Percentiles rank a stretch among this genome's conserved stretches.
phyloP scores from a whole-genome alignment of 2,113 vertebrate species.

The Struthio camelus region DNA sequence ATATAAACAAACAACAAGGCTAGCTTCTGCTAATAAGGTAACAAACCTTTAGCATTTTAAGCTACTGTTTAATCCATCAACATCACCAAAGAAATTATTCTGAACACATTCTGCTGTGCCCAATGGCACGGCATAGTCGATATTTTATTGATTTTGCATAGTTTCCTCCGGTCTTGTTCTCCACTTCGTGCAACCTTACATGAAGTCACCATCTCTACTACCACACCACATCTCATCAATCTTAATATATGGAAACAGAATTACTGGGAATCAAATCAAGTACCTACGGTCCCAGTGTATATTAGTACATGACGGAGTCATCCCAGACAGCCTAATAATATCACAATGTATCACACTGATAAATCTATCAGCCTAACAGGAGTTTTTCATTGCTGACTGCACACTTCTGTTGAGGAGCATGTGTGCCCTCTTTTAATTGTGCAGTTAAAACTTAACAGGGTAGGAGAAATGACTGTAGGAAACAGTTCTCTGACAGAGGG shows the following conservation, averaged over 20 bases:
- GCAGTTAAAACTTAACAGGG: not conserved
- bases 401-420: rapidly evolving
- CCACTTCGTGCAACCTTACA: not conserved
- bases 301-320: not conserved
- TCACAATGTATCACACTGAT: rapidly evolving
- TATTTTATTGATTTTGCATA: not conserved
- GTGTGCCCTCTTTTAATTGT: not conserved
- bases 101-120: not conserved
- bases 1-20: not conserved
- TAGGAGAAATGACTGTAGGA: not conserved
- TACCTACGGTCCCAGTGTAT: not conserved
- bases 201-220: not conserved
- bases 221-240: rapidly evolving
- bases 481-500: not conserved
- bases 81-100: not conserved
- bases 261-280: not conserved
- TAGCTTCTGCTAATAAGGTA: not conserved
- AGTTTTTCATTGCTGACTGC: not conserved
- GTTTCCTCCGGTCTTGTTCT: not conserved
- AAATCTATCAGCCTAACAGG: not conserved
- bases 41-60: not conserved
- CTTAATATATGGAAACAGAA: rapidly evolving
- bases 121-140: not conserved
- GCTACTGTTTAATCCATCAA: not conserved
- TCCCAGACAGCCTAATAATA: not conserved